A percentile compares a stretch with the other conserved stretches of the same genome.
Conservation (phyloP, 1,140 invertebrate species). For the Diuraphis noxia region DNA sequence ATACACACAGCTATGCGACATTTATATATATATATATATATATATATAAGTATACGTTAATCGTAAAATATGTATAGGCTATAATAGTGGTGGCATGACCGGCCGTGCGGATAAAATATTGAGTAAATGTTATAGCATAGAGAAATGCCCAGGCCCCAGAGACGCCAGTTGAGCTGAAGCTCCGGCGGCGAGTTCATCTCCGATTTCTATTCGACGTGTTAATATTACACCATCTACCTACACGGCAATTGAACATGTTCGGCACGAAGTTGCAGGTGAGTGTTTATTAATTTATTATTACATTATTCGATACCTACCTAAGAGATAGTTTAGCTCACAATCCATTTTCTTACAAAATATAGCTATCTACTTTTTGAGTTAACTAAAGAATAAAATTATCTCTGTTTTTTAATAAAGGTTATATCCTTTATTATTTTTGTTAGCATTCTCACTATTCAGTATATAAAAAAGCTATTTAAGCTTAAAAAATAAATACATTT, state of each 20-base stretch:
- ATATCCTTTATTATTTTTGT: neutral
- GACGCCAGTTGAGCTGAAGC: neutral
- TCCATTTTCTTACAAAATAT: no score
- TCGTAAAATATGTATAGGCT: neutral
- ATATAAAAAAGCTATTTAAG: neutral
- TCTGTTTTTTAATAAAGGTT: neutral
- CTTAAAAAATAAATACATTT: neutral
- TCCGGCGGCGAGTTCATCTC: neutral
- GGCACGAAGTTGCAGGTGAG: neutral
- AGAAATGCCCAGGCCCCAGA: neutral
- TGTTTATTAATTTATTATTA: neutral
- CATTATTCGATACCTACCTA: neutral
- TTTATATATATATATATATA: neutral
- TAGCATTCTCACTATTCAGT: neutral
- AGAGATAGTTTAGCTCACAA: no score
- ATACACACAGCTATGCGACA: neutral
- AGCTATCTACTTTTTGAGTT: neutral
- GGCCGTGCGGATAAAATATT: neutral
- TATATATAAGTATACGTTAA: neutral
- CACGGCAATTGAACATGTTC: neutral
- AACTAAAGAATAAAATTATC: neutral
- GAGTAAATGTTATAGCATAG: neutral
- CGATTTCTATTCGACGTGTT: neutral
- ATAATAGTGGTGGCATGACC: neutral
- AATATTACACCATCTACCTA: neutral